Evolutionary conservation across 1,140 invertebrate species (phyloP).

Genomic region (Scaptodrosophila lebanonensis): DNA sequence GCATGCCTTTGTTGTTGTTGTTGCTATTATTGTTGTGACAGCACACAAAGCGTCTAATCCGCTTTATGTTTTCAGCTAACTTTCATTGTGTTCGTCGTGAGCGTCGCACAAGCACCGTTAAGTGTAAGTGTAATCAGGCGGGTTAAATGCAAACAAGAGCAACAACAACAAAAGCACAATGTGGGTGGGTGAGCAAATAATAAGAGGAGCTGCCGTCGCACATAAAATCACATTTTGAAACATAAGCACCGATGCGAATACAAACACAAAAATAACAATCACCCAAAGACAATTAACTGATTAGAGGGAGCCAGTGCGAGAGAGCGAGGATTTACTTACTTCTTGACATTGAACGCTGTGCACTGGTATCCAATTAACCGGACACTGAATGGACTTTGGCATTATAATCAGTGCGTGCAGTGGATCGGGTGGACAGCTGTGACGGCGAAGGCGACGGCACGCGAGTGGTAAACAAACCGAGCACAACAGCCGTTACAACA

Average conservation of each 20-base stretch:
- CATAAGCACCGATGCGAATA: too few relatives aligned
- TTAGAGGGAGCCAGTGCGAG: too few relatives aligned
- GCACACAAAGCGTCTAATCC: conserved; percentile 31
- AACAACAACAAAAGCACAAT: too few relatives aligned
- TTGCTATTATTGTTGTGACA: neutral
- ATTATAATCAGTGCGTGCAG: conserved; percentile 54
- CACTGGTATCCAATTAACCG: conserved; percentile 53
- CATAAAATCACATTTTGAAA: too few relatives aligned
- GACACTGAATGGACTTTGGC: conserved; percentile 45
- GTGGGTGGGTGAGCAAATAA: too few relatives aligned
- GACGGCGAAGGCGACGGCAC: neutral
- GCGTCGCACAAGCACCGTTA: too few relatives aligned
- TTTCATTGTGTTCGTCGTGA: too few relatives aligned
- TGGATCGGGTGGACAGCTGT: neutral
- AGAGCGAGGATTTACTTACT: conserved; percentile 57
- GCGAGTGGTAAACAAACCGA: neutral
- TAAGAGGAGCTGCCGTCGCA: too few relatives aligned
- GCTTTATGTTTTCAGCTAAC: conserved; percentile 5
- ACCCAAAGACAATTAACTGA: neutral
- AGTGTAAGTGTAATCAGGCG: too few relatives aligned
- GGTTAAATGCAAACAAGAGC: too few relatives aligned
- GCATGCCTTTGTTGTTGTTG: too few relatives aligned
- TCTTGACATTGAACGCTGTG: conserved; percentile 67
- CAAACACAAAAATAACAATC: too few relatives aligned
- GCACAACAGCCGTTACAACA: conserved; percentile 1